Base-by-base conservation (phyloP, 1,140 invertebrate genomes). In the Wiebesia pumilae region DNA sequence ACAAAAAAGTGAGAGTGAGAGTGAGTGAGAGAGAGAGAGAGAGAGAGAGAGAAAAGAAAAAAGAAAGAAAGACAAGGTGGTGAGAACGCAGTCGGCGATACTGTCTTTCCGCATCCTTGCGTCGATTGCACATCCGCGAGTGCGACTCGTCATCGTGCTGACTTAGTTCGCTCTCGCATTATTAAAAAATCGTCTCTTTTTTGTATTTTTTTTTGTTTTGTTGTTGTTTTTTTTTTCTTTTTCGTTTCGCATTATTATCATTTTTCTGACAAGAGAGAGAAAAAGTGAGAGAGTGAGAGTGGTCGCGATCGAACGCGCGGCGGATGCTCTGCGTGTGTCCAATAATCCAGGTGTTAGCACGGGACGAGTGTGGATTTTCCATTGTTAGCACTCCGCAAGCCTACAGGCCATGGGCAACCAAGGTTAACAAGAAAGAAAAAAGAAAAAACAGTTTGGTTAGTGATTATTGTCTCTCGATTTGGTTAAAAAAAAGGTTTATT, bases 351-450 rank as follows among this genome's bases (percentile, higher is more conserved):
- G 93, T 94, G 93, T 94, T 94, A 94, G 93, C 93, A 94, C 93
- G 92, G 93, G 87, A 85, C 83, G 91, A 93, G 92, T 93, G 92
- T 94, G 93, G 93, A 93, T 94, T 73, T 81, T 94, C 93, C 93
- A 93, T 93, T 94, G 94, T 95, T 95, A 95, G 95, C 95, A 96
- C 95, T 95, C 95, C 83, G 87, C 94, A 94, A 94, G 95, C 95
- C 95, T 96, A 95, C 93, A 94, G 94, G 94, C 94, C 94, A 94
- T 94, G 94, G 94, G 93, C 94, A 94, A 95, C 94, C 94, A 93
- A 93, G 93, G 94, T 94, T 94, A 95, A 95, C 94, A 94, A 94
- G 94, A 95, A 94, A 95, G 94, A 94, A 95, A 94, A 94, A 95
- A 94, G 94, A 94, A 93, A 95, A 95, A 95, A 95, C 93, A 95